Percentiles rank a stretch among this genome's conserved stretches.
phyloP scores from a whole-genome alignment of 2,797 vertebrate species.

The Okamejei kenojei region DNA sequence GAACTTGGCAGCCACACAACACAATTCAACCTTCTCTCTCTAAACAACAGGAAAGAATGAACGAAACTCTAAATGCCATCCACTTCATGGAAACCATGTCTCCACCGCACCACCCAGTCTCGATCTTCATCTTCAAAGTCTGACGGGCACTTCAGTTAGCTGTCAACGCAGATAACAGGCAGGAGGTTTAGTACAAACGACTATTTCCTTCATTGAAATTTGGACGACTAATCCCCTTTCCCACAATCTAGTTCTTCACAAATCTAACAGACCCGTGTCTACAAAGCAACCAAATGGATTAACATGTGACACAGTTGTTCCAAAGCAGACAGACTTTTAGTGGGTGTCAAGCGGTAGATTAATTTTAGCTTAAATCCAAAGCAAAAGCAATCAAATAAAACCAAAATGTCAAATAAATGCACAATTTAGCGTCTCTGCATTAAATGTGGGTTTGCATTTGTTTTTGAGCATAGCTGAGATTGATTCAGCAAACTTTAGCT shows the following conservation, averaged over 20 bases:
- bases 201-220: conserved; percentile 12
- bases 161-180: not conserved
- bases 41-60: not conserved
- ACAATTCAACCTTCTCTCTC: not conserved
- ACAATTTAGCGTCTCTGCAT: not conserved
- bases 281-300: not conserved
- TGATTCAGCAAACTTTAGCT: not conserved
- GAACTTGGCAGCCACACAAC: not conserved
- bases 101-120: not conserved
- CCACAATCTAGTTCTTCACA: not conserved
- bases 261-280: not conserved
- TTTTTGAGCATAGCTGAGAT: not conserved
- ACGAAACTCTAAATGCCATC: not conserved
- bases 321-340: not conserved
- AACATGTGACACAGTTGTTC: not conserved
- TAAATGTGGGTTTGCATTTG: not conserved
- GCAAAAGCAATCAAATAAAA: too few relatives aligned
- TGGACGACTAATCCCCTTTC: not conserved
- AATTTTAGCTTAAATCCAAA: conserved; percentile 25
- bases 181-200: not conserved
- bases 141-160: not conserved
- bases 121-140: not conserved
- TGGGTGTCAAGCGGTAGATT: not conserved
- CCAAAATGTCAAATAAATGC: not conserved
- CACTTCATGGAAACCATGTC: not conserved